Evolutionary conservation across 2,888 invertebrate species (phyloP).

Genomic region (Tenthredo amoena): DNA sequence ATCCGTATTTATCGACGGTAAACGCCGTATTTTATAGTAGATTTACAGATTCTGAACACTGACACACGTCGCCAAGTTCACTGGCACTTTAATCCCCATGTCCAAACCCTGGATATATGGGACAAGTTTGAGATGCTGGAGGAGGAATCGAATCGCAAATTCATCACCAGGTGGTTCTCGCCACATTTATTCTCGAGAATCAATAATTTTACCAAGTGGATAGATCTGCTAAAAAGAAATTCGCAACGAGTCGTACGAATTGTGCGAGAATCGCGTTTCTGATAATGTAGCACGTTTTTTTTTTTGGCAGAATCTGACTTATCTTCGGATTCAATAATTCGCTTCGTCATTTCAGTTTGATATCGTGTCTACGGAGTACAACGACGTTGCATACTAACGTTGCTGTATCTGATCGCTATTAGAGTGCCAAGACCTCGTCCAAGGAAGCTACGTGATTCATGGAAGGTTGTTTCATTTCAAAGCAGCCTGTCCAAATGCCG

Average conservation of each 20-base stretch:
- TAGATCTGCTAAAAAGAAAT: too few species aligned
- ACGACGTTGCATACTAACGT: neutral
- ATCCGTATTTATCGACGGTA: conserved; percentile 37
- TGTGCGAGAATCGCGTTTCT: neutral
- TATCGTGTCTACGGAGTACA: neutral
- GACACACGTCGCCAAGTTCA: conserved; percentile 2
- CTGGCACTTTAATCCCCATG: neutral
- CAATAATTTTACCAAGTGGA: too few species aligned
- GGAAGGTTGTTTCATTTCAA: conserved; percentile 29
- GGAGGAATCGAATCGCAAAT: neutral
- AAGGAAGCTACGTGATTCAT: neutral
- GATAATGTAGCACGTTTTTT: neutral
- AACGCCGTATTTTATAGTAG: neutral
- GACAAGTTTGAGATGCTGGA: neutral
- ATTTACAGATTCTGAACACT: conserved; percentile 6
- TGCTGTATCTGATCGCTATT: neutral
- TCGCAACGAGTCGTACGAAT: neutral
- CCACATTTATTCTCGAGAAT: neutral
- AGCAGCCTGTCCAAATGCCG: conserved; percentile 16
- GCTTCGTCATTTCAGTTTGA: neutral
- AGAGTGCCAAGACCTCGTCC: neutral
- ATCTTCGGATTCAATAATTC: neutral
- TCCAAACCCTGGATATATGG: neutral
- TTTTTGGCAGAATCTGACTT: neutral
- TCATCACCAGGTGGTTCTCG: neutral